Evolutionary conservation across 2,888 invertebrate species (phyloP), one percentile per base, ranked within the genome.

Genomic region (Phytoseiulus persimilis): DNA sequence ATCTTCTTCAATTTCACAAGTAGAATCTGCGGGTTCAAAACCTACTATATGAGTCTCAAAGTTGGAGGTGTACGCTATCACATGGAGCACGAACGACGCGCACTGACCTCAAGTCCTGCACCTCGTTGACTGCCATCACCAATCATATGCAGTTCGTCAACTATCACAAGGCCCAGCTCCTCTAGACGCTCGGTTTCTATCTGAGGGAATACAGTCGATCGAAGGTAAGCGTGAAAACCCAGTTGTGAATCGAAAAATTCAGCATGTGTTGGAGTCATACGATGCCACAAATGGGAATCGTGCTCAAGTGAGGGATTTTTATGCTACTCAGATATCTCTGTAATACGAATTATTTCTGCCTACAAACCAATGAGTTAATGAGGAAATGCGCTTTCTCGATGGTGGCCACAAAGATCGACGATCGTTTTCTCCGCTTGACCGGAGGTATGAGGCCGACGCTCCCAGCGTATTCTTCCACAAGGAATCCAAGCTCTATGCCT

Each of bases 391-490:
- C 97, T 93, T 98, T 98, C 93, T 99, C 99, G 91, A 98, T 97
- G 0, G 99, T 99, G 0, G 97, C 97, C 84, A 99, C 94, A 92
- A 95, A 99, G 87, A 98, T 94, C 83, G 96, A 95, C 91, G 95
- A 95, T 92, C 91, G 90, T 46, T 95, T 94, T 23, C 96, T 93
- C 90, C 96, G 95, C 92, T 95, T 95, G 0, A 95, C 95, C 0
- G 98, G 98, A 83, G 97, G 95, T 92, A 95, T 95, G 83, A 92
- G 92, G 0, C 98, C 98, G 93, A 96, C 97, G 89, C 96, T 96
- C 0, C 95, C 97, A 0, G 98, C 98, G 94, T 98, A 99, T 93
- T 99, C 98, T 93, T 99, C 98, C 0, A 98, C 95, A 91, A 97
- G 93, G 92, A 99, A 98, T 90, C 96, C 95, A 90, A 98, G 93